Evolutionary conservation across 2,113 vertebrate genomes (phyloP).

Genomic region (Rhinichthys klamathensis): DNA sequence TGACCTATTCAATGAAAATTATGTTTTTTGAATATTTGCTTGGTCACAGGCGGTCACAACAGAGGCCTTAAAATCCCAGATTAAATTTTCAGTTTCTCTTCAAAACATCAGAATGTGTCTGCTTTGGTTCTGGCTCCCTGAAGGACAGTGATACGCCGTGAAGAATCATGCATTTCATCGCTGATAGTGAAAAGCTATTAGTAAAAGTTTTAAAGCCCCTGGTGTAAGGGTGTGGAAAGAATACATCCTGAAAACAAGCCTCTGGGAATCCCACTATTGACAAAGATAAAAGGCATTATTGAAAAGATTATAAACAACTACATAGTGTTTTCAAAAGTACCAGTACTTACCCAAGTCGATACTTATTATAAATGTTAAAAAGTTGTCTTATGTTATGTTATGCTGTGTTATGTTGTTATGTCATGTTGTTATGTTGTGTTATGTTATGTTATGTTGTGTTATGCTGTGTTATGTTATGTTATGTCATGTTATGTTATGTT

Average conservation of each 20-base stretch:
- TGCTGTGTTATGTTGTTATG: too few species aligned
- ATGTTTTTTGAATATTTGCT: constrained; percentile 44
- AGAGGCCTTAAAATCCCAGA: constrained; percentile 36
- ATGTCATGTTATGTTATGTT: too few species aligned
- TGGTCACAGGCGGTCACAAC: constrained; percentile 38
- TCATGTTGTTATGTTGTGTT: too few species aligned
- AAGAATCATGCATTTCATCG: constrained; percentile 46
- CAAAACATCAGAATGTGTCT: constrained; percentile 29
- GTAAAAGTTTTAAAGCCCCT: background rate
- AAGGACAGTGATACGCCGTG: constrained; percentile 41
- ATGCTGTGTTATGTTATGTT: too few species aligned
- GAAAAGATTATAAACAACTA: background rate
- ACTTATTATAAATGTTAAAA: too few species aligned
- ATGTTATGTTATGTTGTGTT: too few species aligned
- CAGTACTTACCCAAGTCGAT: too few species aligned
- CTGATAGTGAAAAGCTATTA: constrained; percentile 32
- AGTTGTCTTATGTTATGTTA: too few species aligned
- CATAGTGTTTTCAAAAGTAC: too few species aligned
- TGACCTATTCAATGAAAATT: constrained; percentile 13
- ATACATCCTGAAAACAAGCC: constrained; percentile 11
- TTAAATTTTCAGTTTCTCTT: constrained; percentile 43
- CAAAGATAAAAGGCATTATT: constrained; percentile 2
- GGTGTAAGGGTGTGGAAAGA: background rate
- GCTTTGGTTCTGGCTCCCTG: constrained; percentile 37
- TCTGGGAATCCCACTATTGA: constrained; percentile 21